Evolutionary conservation across 2,797 vertebrate species (phyloP), one percentile per base, ranked within the genome.

Genomic region (Gadopsis bispinosus): DNA sequence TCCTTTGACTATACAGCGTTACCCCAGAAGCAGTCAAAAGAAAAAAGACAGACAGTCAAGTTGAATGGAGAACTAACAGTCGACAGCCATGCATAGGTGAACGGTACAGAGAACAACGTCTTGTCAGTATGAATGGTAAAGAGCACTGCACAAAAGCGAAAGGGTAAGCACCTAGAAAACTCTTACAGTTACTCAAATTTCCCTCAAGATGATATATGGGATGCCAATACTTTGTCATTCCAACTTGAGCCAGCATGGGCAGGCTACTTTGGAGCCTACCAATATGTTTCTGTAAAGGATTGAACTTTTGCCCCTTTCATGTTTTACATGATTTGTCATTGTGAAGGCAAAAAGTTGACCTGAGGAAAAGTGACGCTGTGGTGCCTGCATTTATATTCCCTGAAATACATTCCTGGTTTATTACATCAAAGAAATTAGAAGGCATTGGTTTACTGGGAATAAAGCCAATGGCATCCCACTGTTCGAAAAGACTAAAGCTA

Each of bases 361-460:
- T 22, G 33, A 66, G 56, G 41, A 71, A 85, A 68, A 47, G 54
- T 51, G 55, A 41, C 47, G 39, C 64, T 77, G 60, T 17, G 53
- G 67, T 37, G 53, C 33, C 55, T 68, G 37, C 45, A 51, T 73
- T 79, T 77, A 66, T 31, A 39, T 68, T 53, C 47, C 51, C 65
- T 77, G 17, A 77, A 78, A 81, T 47, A 43, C 54, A 72, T 81
- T 75, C 54, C 41, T 47, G 33, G 11, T 83, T 78, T 71, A 80
- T 70, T 54, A 79, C 31, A 71, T 84, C 82, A 41, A 69, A 64
- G 16, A 75, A 88, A 89, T 78, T 67, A 73, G n/a, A 75, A 45
- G 51, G 59, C 55, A 66, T 43, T 72, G 77, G 72, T 86, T 88
- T 59, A 81, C 67, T 79, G 78, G 86, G 84, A 88, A 76, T 39